Conservation (phyloP, 1,140 invertebrate genomes). For the Drosophila pallidifrons region DNA sequence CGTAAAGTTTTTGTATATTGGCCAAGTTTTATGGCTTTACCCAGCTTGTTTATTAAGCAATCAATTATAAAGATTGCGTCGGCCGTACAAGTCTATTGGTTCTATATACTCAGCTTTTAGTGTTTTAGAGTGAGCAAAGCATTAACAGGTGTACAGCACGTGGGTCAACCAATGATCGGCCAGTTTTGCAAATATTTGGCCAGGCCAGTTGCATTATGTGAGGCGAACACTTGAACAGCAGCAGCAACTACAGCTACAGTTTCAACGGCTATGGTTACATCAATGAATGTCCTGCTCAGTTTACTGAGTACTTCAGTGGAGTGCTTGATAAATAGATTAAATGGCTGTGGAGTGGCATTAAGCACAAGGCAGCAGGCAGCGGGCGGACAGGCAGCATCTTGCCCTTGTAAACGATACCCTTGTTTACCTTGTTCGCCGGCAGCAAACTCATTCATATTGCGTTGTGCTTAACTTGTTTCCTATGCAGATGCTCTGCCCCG, state of each 20-base stretch:
- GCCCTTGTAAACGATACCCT: constrained; percentile 55
- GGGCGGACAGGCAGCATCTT: constrained; percentile 5
- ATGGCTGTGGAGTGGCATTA: constrained; percentile 43
- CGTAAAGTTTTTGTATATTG: constrained; percentile 68
- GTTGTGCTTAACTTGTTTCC: constrained; percentile 54
- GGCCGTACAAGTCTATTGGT: constrained; percentile 50
- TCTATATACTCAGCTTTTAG: constrained; percentile 30
- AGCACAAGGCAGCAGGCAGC: background rate
- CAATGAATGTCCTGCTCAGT: constrained; percentile 32
- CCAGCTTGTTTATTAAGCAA: constrained; percentile 74
- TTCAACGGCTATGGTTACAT: constrained; percentile 19
- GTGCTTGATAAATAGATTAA: constrained; percentile 76
- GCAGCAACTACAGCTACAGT: constrained; percentile 14
- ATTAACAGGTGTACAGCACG: constrained; percentile 15
- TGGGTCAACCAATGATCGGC: constrained; percentile 29
- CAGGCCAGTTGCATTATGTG: constrained; percentile 23
- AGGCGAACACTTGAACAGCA: constrained; percentile 32
- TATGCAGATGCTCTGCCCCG: constrained; percentile 46
- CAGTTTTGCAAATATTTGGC: constrained; percentile 53
- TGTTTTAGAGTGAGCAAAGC: background rate
- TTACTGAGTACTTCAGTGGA: constrained; percentile 55
- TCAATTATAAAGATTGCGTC: constrained; percentile 62
- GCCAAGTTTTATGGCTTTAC: constrained; percentile 63
- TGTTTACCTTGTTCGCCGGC: constrained; percentile 57
- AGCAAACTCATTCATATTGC: constrained; percentile 49